Conservation (phyloP, 2,113 vertebrate species). For the Amphilophus citrinellus region DNA sequence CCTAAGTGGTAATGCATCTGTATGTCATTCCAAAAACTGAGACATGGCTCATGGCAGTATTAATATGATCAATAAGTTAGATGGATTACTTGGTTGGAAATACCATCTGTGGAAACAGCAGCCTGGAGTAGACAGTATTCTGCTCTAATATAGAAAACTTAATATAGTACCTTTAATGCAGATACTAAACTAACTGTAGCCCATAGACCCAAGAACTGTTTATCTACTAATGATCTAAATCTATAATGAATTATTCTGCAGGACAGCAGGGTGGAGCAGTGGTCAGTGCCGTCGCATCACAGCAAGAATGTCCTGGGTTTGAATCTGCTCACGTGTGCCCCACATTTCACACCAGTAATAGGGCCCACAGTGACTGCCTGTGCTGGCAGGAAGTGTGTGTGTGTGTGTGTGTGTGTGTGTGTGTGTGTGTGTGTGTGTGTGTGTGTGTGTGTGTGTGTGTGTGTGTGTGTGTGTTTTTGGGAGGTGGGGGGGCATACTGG, state of each 20-base stretch:
- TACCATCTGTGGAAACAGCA: not conserved
- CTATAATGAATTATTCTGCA: not conserved
- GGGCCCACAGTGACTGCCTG: not conserved
- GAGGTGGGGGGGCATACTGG: not conserved
- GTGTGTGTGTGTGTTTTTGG: not conserved
- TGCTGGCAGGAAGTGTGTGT: not conserved
- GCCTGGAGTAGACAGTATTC: not conserved
- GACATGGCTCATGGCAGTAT: not conserved
- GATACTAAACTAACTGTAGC: not conserved
- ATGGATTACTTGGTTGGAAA: not conserved
- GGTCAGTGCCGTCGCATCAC: not conserved
- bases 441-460: not conserved
- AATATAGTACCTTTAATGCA: not conserved
- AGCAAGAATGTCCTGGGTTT: conserved; percentile 5
- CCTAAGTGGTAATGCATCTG: not conserved
- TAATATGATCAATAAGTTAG: not conserved
- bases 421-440: not conserved
- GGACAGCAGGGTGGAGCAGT: not conserved
- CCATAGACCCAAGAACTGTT: not conserved
- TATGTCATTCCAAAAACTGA: not conserved
- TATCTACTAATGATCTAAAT: not conserved
- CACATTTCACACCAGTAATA: not conserved
- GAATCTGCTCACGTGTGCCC: not conserved
- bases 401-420: too few relatives aligned
- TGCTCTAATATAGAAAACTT: not conserved